A percentile compares a stretch with the other conserved stretches of the same genome.
Evolutionary conservation across 2,797 vertebrate genomes (phyloP).

Genomic region (Sandelia bainsii): DNA sequence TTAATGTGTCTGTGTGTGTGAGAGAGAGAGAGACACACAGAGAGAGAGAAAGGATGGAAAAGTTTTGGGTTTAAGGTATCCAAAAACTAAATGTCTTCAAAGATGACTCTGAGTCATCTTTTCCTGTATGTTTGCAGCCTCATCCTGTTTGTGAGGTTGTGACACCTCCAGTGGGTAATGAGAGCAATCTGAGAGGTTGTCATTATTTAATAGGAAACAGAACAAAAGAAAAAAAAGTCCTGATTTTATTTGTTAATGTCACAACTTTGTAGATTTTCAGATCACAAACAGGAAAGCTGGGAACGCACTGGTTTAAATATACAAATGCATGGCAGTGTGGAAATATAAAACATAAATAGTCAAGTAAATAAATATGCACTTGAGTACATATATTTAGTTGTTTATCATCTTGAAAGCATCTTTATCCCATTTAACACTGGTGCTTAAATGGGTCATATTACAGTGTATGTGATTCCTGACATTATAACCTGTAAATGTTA

Average conservation of each 20-base stretch:
- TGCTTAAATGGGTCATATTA: not conserved
- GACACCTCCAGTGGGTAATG: too few species aligned
- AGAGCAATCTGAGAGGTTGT: too few species aligned
- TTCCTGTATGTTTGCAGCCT: constrained; percentile 47
- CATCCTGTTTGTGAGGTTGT: constrained; percentile 15
- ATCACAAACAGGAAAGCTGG: not conserved
- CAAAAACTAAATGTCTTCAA: not conserved
- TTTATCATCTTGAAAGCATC: not conserved
- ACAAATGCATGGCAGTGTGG: too few species aligned
- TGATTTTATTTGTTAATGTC: too few species aligned
- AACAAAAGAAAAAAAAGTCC: too few species aligned
- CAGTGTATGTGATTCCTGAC: not conserved
- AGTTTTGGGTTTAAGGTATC: not conserved
- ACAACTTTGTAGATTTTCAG: too few species aligned
- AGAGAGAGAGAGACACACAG: not conserved
- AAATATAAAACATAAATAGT: not conserved
- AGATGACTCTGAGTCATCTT: constrained; percentile 13
- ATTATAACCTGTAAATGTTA: not conserved
- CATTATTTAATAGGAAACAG: too few species aligned
- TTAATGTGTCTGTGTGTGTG: not conserved
- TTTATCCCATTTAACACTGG: not conserved
- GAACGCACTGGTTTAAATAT: too few species aligned
- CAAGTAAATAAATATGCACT: not conserved
- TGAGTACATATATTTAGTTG: not conserved
- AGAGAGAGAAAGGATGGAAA: not conserved